A percentile compares a stretch with the other conserved stretches of the same genome.
Conservation (phyloP, 1,140 invertebrate species). For the Drosophila nigromelanica region DNA sequence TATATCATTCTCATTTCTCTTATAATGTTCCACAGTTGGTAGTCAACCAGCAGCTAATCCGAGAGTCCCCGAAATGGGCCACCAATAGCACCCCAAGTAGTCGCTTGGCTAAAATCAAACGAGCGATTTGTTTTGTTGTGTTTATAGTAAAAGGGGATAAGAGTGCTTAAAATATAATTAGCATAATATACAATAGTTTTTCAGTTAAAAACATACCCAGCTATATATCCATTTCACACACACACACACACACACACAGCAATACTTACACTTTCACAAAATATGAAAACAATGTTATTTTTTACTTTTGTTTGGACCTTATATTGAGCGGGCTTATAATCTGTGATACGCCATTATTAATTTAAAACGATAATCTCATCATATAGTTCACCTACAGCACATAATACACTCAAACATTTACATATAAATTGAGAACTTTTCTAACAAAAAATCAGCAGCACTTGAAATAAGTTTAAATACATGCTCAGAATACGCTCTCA, state of each 20-base stretch:
- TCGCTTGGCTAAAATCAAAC: constrained; percentile 71
- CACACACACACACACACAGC: constrained; percentile 18
- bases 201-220: constrained; percentile 29
- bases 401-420: no score
- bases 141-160: constrained; percentile 48
- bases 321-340: neutral
- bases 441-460: no score
- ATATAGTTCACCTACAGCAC: no score
- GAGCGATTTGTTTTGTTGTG: constrained; percentile 55
- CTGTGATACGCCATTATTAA: no score
- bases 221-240: constrained; percentile 2
- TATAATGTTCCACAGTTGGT: constrained; percentile 20
- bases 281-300: neutral
- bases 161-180: constrained; percentile 59
- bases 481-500: constrained; percentile 15
- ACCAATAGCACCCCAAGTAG: constrained; percentile 18
- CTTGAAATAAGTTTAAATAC: constrained; percentile 6
- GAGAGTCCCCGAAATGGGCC: constrained; percentile 22
- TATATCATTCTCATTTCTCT: constrained; percentile 21
- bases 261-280: constrained; percentile 24
- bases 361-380: no score
- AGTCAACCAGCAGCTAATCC: constrained; percentile 32
- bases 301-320: neutral
- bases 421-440: no score
- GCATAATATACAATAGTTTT: constrained; percentile 31